phyloP scores from a whole-genome alignment of 2,113 vertebrate species.

The Sylvilagus bachmani region DNA sequence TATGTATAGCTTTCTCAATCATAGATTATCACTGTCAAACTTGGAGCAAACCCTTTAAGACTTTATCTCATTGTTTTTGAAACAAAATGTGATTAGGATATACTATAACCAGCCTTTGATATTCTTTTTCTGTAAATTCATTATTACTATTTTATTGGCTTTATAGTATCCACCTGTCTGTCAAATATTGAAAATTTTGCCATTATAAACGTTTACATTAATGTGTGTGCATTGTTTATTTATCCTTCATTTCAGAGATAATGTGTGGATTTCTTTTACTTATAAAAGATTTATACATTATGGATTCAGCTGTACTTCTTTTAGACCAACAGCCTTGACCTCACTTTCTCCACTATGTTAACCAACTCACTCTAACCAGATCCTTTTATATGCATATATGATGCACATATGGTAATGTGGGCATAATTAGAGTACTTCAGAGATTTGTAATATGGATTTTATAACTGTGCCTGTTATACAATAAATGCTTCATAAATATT shows the following conservation, averaged over 20 bases:
- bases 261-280: constrained; percentile 15
- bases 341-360: background rate
- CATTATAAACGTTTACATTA: constrained; percentile 51
- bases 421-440: constrained; percentile 3
- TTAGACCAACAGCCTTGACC: background rate
- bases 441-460: constrained; percentile 11
- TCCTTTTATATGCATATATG: constrained; percentile 33
- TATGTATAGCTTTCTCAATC: constrained; percentile 30
- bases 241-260: background rate
- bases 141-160: constrained; percentile 30
- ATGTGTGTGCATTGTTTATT: constrained; percentile 64
- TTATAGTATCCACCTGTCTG: constrained; percentile 31
- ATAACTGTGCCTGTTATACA: constrained; percentile 29
- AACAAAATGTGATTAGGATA: constrained; percentile 44
- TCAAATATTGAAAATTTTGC: constrained; percentile 40
- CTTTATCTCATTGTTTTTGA: constrained; percentile 19
- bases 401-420: background rate
- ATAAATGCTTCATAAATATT: constrained; percentile 51
- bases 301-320: background rate
- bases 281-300: constrained; percentile 17
- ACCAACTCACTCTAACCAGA: constrained; percentile 4
- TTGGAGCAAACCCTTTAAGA: constrained; percentile 31
- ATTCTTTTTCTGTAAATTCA: constrained; percentile 58
- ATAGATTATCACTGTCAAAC: constrained; percentile 10
- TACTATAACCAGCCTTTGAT: constrained; percentile 28